Base-by-base conservation (phyloP, 2,113 vertebrate species). In the Butorides virescens region DNA sequence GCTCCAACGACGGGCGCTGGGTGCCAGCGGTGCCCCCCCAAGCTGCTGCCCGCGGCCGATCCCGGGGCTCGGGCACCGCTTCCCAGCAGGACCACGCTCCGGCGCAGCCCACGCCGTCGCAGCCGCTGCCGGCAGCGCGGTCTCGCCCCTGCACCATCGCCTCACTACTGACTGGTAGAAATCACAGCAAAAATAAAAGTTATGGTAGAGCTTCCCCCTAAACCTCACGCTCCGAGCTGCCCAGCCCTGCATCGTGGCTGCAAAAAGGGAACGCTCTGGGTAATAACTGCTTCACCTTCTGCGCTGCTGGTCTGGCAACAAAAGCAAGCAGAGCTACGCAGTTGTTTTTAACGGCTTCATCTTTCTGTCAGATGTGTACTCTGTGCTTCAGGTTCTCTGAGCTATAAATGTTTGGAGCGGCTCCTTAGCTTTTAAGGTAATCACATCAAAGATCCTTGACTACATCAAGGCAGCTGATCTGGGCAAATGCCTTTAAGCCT, bases 381-480 rank as follows among this genome's bases (percentile, higher is more conserved):
- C 75, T 85, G 55, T 86, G 49, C 82, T 61, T 65, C 79, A 30
- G 27, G 32, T 92, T 80, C 59, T 52, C 90, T 70, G 63, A 18
- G 22, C 72, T 55, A 34, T 29, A 83, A 94, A 92, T 74, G 75
- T 77, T 92, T 88, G 79, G 92, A 92, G 86, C 82, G 80, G 90
- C 89, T 96, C 88, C 93, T 93, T 53, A 93, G 96, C 96, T 96
- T 97, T 97, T 93, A 90, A 94, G 67, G 93, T 96, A 96, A 96
- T 94, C 92, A 92, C 86, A 92, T 94, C 77, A 96, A 96, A 94
- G 93, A 96, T 87, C 90, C 90, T 93, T 93, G 92, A 95, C 92
- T 94, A 59, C 86, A 63, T 63, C 80, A 93, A 93, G 10, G 62
- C 92, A 94, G 79, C 95, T 94, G 71, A 96, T 93, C 95, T 52